Conservation (phyloP, 2,888 invertebrate genomes). For the Tetanocera ferruginea region DNA sequence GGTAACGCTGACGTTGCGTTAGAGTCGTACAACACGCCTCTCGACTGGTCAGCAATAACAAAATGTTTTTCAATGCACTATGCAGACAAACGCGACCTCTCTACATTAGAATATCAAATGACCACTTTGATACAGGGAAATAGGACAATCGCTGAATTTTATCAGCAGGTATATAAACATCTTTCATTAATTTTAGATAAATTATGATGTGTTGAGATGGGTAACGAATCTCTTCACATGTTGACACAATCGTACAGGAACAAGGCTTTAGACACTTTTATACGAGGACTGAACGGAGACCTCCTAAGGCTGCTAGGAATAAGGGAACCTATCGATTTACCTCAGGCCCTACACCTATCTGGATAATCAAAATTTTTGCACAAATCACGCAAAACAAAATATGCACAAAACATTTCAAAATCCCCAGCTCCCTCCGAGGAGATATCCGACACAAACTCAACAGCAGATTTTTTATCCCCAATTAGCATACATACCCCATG, state of each 20-base stretch:
- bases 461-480: background rate
- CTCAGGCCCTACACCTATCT: slow-evolving; percentile 22
- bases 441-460: background rate
- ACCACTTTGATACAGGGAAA: slow-evolving; percentile 32
- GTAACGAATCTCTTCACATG: background rate
- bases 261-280: slow-evolving; percentile 20
- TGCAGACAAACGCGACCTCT: slow-evolving; percentile 45
- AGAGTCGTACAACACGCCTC: slow-evolving; percentile 36
- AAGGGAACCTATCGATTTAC: slow-evolving; percentile 14
- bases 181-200: slow-evolving; percentile 38
- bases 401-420: background rate
- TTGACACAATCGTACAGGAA: background rate
- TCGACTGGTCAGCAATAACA: slow-evolving; percentile 41
- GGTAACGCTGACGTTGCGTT: slow-evolving; percentile 25
- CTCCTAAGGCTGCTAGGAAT: slow-evolving; percentile 11
- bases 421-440: background rate
- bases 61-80: slow-evolving; percentile 41
- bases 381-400: background rate
- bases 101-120: slow-evolving; percentile 45
- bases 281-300: slow-evolving; percentile 17
- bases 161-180: slow-evolving; percentile 29
- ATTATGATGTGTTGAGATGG: background rate
- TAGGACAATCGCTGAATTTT: slow-evolving; percentile 21
- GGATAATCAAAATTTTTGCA: slow-evolving; percentile 8
- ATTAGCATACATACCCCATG: background rate